These are phyloP conservation scores for Cybosia mesomella DNA, from an alignment of 2,888 invertebrate species.

Conservation along the genomic window DNA sequence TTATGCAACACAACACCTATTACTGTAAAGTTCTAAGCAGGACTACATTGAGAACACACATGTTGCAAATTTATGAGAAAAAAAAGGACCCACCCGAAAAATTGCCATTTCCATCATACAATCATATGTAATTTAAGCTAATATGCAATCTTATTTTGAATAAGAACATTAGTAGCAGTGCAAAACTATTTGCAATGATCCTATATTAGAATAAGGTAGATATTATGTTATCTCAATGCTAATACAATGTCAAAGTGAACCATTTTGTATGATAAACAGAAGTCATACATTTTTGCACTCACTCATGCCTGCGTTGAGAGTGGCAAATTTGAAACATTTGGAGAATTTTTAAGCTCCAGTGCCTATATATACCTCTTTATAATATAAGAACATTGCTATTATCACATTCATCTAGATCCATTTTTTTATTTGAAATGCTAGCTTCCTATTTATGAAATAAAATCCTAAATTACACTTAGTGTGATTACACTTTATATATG, in stretches of 20 bases:
- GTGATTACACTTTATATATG: conserved; percentile 6
- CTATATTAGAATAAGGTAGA: not conserved
- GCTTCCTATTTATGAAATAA: conserved; percentile 38
- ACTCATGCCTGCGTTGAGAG: not conserved
- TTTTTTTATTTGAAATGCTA: conserved; percentile 37
- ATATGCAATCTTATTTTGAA: conserved; percentile 26
- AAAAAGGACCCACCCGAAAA: not conserved
- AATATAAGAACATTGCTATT: conserved; percentile 19
- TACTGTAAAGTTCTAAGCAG: not conserved
- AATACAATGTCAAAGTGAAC: not conserved
- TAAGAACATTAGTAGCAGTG: conserved; percentile 30
- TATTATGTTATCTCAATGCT: not conserved
- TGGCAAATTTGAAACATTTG: not conserved
- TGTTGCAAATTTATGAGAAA: not conserved
- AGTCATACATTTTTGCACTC: not conserved
- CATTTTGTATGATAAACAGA: not conserved
- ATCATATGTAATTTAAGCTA: conserved; percentile 25
- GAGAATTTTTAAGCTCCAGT: too few relatives aligned
- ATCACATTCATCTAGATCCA: conserved; percentile 17
- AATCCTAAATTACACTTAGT: conserved; percentile 12
- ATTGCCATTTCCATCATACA: not conserved
- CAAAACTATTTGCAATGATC: conserved; percentile 22
- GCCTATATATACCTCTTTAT: not conserved
- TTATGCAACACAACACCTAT: not conserved
- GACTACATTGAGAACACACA: not conserved